Evolutionary conservation across 1,140 invertebrate genomes (phyloP).

Genomic region (Dreissena polymorpha): DNA sequence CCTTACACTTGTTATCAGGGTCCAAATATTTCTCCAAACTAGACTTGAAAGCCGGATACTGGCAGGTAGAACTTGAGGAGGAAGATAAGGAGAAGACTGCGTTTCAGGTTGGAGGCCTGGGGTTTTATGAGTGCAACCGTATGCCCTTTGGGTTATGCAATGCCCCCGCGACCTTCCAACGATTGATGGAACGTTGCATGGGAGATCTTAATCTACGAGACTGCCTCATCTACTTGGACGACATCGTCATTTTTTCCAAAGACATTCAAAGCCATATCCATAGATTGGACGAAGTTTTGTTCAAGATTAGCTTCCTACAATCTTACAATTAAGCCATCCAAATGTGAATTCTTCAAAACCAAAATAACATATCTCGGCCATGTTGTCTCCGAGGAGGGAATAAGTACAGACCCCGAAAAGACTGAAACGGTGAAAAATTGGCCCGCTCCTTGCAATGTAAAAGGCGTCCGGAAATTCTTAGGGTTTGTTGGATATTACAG

Average conservation of each 20-base stretch:
- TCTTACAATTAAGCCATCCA: constrained; percentile 34
- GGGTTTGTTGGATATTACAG: constrained; percentile 64
- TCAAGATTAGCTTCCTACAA: background rate
- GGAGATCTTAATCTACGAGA: constrained; percentile 23
- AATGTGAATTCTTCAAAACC: constrained; percentile 42
- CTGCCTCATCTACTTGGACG: constrained; percentile 47
- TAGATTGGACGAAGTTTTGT: constrained; percentile 19
- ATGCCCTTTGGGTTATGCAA: constrained; percentile 80
- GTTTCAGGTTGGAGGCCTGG: background rate
- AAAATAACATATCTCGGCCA: constrained; percentile 21
- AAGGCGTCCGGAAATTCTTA: constrained; percentile 59
- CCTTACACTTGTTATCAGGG: constrained; percentile 28
- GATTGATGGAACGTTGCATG: constrained; percentile 70
- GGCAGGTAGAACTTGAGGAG: constrained; percentile 38
- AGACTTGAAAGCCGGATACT: constrained; percentile 51
- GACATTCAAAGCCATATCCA: constrained; percentile 10
- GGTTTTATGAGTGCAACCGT: constrained; percentile 67
- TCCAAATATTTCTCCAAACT: constrained; percentile 40
- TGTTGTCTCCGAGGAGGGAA: constrained; percentile 25
- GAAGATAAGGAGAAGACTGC: constrained; percentile 19
- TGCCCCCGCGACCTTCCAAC: constrained; percentile 76
- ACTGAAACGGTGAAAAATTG: constrained; percentile 18
- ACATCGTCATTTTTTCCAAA: constrained; percentile 42
- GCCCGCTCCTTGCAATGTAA: background rate
- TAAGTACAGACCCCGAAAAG: constrained; percentile 11